Evolutionary conservation across 2,797 vertebrate species (phyloP).

Genomic region (Galagoides demidoff): DNA sequence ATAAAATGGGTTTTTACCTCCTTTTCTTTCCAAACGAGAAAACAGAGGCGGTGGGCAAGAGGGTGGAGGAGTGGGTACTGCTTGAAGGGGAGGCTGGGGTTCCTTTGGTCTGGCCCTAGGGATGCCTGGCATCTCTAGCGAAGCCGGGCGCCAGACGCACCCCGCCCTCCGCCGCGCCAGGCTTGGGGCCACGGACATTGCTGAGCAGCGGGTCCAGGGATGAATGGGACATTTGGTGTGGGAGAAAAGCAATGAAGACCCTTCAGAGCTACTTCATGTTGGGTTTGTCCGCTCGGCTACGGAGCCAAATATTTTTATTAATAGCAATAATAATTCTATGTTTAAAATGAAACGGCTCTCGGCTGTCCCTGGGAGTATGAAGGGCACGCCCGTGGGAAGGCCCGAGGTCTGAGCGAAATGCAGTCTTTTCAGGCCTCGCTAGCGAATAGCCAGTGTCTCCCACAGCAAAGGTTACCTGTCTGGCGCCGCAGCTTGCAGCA

Average conservation of each 20-base stretch:
- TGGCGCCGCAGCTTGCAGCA: background rate
- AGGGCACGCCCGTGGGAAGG: background rate
- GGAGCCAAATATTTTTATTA: slow-evolving; percentile 38
- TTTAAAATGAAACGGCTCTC: slow-evolving; percentile 64
- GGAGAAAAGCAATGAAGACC: background rate
- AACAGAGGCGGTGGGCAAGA: slow-evolving; percentile 48
- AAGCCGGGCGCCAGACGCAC: slow-evolving; percentile 67
- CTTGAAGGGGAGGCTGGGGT: background rate
- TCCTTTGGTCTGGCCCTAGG: background rate
- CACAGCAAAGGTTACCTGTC: slow-evolving; percentile 55
- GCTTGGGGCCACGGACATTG: slow-evolving; percentile 75
- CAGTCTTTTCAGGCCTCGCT: background rate
- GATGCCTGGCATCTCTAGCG: background rate
- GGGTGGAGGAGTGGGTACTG: slow-evolving; percentile 1
- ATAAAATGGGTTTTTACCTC: slow-evolving; percentile 85
- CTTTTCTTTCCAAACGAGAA: slow-evolving; percentile 78
- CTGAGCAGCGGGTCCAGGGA: slow-evolving; percentile 14
- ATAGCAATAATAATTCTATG: slow-evolving; percentile 38
- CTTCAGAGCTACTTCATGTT: background rate
- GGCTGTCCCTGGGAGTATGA: background rate
- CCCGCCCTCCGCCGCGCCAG: slow-evolving; percentile 66
- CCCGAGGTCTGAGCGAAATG: background rate
- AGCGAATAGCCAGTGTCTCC: background rate
- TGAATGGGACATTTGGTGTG: slow-evolving; percentile 27
- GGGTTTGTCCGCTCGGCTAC: background rate